These are phyloP conservation scores for Dilophus febrilis DNA, from an alignment of 2,888 invertebrate species.

Conservation along the genomic window DNA sequence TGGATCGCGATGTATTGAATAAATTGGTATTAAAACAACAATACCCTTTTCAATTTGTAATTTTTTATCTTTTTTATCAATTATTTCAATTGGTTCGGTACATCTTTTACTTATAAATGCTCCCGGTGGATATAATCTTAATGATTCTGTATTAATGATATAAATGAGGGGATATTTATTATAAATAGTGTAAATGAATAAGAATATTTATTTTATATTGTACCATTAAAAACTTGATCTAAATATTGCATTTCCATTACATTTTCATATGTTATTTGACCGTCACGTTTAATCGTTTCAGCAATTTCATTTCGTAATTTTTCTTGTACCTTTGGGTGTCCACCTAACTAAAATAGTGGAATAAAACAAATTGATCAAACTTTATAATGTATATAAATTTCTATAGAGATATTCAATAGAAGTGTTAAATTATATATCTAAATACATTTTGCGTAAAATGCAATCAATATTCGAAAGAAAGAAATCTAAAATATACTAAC, in stretches of 20 bases:
- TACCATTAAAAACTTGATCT: slow-evolving; percentile 19
- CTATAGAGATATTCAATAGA: no score
- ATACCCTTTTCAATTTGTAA: slow-evolving; percentile 5
- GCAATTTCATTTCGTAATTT: slow-evolving; percentile 17
- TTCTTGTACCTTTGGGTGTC: slow-evolving; percentile 15
- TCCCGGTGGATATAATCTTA: slow-evolving; percentile 18
- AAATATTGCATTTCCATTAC: slow-evolving; percentile 18
- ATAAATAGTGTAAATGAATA: no score
- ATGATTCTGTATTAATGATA: slow-evolving; percentile 22
- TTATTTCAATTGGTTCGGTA: slow-evolving; percentile 13
- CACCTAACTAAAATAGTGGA: slow-evolving; percentile 15
- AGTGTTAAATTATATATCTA: no score
- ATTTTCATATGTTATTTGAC: slow-evolving; percentile 15
- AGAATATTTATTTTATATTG: background rate
- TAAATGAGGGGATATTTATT: slow-evolving; percentile 4
- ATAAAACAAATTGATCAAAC: no score
- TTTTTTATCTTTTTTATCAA: slow-evolving; percentile 11
- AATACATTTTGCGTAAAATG: no score
- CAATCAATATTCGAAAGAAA: no score
- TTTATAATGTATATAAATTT: no score
- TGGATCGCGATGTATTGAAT: slow-evolving; percentile 4
- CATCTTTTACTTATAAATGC: slow-evolving; percentile 16
- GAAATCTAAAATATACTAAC: no score
- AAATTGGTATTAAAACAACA: background rate
- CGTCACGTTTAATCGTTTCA: slow-evolving; percentile 11